Evolutionary conservation across 2,888 invertebrate genomes (phyloP), one percentile per base, ranked within the genome.

Genomic region (Mesorhabditis sp.): DNA sequence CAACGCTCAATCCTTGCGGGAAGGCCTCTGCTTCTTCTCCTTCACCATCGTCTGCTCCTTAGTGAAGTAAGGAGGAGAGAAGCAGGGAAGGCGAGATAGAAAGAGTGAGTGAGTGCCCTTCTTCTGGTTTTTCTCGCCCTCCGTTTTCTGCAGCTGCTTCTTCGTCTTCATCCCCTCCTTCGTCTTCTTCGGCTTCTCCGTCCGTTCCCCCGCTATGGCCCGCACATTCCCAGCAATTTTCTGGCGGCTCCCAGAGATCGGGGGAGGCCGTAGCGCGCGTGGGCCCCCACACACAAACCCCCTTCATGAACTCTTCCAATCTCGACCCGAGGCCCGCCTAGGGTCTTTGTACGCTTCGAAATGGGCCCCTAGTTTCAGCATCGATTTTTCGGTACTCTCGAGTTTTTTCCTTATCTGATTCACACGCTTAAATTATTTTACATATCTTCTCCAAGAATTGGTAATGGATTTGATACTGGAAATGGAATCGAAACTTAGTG

Each of bases 151-250:
- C 58, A 13, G 7, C n/a, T n/a, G 10, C 58, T 50, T n/a, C 7
- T n/a, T 50, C 58, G 58, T 50, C 58, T 50, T 50, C 58, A 2
- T n/a, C 58, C 58, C 58, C 58, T 50, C 58, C 58, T 50, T 13
- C n/a, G 10, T 2, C 58, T n/a, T n/a, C 1, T 50, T 50, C 58
- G 7, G 7, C 58, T 13, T 50, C 58, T n/a, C 58, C 58, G 58
- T 50, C 58, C 58, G 7, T n/a, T 50, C n/a, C 58, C n/a, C n/a
- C 58, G 7, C n/a, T n/a, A 13, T n/a, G 58, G 58, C 58, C 58
- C 58, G 10, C 58, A 13, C 58, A 50, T 50, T 50, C 58, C 58
- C 58, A n/a, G 58, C 58, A 50, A 50, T 50, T 50, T 50, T 50
- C 58, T n/a, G 58, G 28, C 28, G 28, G 28, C 28, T 28, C 58